phyloP scores from a whole-genome alignment of 2,113 vertebrate species.

The Acrocephalus arundinaceus region DNA sequence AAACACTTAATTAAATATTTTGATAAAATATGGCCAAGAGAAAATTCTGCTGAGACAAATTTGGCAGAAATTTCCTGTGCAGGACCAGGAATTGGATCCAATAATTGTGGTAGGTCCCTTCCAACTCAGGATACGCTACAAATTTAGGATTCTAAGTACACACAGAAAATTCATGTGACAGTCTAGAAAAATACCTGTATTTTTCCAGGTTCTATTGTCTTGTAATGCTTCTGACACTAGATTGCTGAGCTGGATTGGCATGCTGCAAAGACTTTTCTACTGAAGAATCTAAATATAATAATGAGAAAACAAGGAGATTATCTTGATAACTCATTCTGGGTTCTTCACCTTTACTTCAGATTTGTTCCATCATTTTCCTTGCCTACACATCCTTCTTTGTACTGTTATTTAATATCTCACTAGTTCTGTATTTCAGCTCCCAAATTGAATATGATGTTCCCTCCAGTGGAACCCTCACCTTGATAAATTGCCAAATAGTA shows the following conservation, averaged over 20 bases:
- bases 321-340: neutral
- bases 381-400: constrained; percentile 19
- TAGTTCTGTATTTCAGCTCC: constrained; percentile 66
- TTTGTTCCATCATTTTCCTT: constrained; percentile 32
- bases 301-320: neutral
- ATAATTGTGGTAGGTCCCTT: neutral
- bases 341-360: constrained; percentile 25
- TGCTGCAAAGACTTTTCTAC: neutral
- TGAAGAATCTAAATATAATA: neutral
- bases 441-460: constrained; percentile 69
- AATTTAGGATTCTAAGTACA: neutral
- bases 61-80: neutral
- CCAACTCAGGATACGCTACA: rapidly evolving
- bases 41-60: neutral
- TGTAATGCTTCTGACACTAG: neutral
- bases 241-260: neutral
- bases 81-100: neutral
- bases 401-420: constrained; percentile 71
- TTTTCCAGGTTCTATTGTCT: neutral
- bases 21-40: neutral
- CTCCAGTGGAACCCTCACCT: constrained; percentile 67
- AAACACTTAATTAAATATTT: neutral
- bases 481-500: constrained; percentile 77
- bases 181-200: neutral
- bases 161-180: neutral